phyloP scores from a whole-genome alignment of 2,113 vertebrate species.

The Papio anubis region DNA sequence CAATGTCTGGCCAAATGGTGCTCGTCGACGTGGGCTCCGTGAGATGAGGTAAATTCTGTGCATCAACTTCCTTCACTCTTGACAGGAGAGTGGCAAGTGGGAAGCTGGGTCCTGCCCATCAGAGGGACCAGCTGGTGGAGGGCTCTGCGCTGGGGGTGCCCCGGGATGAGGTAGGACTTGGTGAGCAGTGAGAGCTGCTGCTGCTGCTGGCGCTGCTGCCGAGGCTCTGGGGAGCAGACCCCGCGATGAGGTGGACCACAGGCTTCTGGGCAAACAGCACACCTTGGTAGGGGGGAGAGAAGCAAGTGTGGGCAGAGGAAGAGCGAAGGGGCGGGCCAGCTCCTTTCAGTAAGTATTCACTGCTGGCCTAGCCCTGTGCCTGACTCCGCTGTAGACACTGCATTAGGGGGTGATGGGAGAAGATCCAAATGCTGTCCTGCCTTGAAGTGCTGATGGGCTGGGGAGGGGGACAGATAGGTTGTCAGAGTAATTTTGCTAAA shows the following conservation, averaged over 20 bases:
- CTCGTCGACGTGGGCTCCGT: slow-evolving; percentile 73
- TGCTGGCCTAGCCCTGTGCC: background rate
- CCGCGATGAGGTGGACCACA: slow-evolving; percentile 85
- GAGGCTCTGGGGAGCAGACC: slow-evolving; percentile 83
- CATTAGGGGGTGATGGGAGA: background rate
- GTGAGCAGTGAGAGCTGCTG: slow-evolving; percentile 86
- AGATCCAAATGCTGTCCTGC: background rate
- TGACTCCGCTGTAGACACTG: background rate
- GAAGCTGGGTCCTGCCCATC: slow-evolving; percentile 64
- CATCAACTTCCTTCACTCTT: slow-evolving; percentile 58
- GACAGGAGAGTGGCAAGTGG: slow-evolving; percentile 58
- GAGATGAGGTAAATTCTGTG: slow-evolving; percentile 84
- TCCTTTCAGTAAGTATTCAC: background rate
- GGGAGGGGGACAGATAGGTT: background rate
- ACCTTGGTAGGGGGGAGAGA: slow-evolving; percentile 69
- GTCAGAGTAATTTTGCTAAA: background rate
- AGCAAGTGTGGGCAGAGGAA: background rate
- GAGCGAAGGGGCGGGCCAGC: accelerated
- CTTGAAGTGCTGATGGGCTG: too few relatives aligned
- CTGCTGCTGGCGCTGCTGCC: slow-evolving; percentile 78
- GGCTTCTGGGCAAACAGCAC: slow-evolving; percentile 90
- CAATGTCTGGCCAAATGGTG: slow-evolving; percentile 68
- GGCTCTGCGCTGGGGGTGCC: slow-evolving; percentile 87
- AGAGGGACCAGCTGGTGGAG: slow-evolving; percentile 90
- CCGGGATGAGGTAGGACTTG: slow-evolving; percentile 88